Evolutionary conservation across 2,888 invertebrate species (phyloP).

Genomic region (Apoderus coryli): DNA sequence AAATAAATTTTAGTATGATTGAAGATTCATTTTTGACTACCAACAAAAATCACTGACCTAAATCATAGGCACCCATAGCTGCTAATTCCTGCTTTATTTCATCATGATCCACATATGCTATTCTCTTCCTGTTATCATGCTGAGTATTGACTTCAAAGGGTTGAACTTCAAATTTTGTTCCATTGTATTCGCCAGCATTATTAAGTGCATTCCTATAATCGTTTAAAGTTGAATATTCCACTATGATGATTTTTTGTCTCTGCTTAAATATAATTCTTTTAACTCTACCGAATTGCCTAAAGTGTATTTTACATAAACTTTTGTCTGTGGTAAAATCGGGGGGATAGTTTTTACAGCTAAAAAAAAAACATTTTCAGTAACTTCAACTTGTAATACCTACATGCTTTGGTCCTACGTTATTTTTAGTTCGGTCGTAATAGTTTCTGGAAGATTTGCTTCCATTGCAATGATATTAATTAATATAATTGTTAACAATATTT

Average conservation of each 20-base stretch:
- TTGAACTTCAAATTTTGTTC: slow-evolving; percentile 38
- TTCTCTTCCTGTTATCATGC: slow-evolving; percentile 4
- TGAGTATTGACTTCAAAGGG: background rate
- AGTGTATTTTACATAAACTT: slow-evolving; percentile 47
- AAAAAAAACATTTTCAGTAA: slow-evolving; percentile 10
- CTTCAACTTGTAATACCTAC: too few relatives aligned
- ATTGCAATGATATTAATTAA: too few relatives aligned
- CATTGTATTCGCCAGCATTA: slow-evolving; percentile 46
- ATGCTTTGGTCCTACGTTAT: too few relatives aligned
- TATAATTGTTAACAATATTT: too few relatives aligned
- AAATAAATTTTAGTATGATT: too few relatives aligned
- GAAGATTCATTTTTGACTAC: too few relatives aligned
- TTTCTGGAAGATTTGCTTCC: too few relatives aligned
- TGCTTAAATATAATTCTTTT: slow-evolving; percentile 48
- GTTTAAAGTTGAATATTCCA: slow-evolving; percentile 50
- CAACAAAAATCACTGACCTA: too few relatives aligned
- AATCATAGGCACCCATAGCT: slow-evolving; percentile 43
- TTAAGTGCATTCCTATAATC: slow-evolving; percentile 43
- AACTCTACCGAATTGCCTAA: slow-evolving; percentile 56
- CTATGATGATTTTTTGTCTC: slow-evolving; percentile 47
- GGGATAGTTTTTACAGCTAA: slow-evolving; percentile 50
- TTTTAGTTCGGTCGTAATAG: too few relatives aligned
- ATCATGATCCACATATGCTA: slow-evolving; percentile 36
- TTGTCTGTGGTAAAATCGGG: slow-evolving; percentile 47
- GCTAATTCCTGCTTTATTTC: slow-evolving; percentile 56